These are phyloP conservation scores for Oncorhynchus gorbuscha DNA, from an alignment of 2,113 vertebrate genomes.

Conservation along the genomic window DNA sequence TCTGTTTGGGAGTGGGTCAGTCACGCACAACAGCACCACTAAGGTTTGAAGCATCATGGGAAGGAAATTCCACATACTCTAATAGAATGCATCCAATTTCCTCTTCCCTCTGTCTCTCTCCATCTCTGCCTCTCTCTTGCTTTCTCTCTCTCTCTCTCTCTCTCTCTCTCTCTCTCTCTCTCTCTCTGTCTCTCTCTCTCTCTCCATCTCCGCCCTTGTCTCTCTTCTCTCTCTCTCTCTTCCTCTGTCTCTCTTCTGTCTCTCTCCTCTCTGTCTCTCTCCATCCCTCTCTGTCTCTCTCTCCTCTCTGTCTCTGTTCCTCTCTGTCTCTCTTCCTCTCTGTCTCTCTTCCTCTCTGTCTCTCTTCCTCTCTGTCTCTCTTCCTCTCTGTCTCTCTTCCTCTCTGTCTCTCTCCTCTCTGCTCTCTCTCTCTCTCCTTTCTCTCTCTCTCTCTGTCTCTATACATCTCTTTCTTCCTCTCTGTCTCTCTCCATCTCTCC, in stretches of 20 bases:
- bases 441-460: too few species aligned
- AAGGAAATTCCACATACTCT: constrained; percentile 61
- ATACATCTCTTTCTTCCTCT: too few species aligned
- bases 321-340: constrained; percentile 19
- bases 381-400: too few species aligned
- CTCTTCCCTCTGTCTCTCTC: constrained; percentile 1
- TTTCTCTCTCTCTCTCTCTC: neutral
- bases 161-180: neutral
- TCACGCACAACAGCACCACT: constrained; percentile 1
- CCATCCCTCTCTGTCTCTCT: too few species aligned
- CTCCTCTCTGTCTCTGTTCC: too few species aligned
- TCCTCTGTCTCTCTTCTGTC: constrained; percentile 12
- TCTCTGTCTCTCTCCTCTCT: too few species aligned
- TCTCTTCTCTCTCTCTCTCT: too few species aligned
- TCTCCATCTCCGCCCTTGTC: too few species aligned
- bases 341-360: neutral
- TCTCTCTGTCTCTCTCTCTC: too few species aligned
- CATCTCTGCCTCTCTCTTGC: constrained; percentile 2
- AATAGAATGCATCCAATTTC: constrained; percentile 58
- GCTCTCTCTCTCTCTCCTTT: too few species aligned
- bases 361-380: neutral
- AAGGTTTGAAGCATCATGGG: constrained; percentile 31
- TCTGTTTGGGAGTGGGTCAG: too few species aligned
- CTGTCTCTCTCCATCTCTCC: too few species aligned
- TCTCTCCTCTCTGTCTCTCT: neutral